Evolutionary conservation across 1,140 invertebrate genomes (phyloP).

Genomic region (Drosophila virilis): DNA sequence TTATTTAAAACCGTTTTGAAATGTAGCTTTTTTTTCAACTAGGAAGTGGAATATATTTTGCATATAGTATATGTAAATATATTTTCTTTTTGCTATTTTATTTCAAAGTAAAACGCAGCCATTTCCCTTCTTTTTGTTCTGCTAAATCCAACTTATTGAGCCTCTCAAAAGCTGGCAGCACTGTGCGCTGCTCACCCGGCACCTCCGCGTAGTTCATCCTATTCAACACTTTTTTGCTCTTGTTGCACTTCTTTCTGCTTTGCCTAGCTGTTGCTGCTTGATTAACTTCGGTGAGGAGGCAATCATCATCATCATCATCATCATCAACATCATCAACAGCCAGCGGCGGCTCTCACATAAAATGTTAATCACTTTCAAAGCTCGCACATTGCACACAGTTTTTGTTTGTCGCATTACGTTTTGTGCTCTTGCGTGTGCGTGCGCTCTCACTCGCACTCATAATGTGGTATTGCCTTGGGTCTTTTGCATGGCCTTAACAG

Average conservation of each 20-base stretch:
- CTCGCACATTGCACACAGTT: conserved; percentile 28
- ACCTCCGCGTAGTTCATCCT: no score
- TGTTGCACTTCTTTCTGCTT: conserved; percentile 11
- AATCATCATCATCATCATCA: conserved; percentile 12
- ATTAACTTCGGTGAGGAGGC: conserved; percentile 33
- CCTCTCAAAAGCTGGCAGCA: no score
- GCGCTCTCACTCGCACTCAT: not conserved
- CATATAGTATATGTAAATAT: no score
- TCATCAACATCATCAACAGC: conserved; percentile 19
- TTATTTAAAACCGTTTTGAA: no score
- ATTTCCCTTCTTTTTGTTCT: no score
- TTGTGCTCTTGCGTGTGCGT: conserved; percentile 20
- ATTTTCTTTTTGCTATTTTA: no score
- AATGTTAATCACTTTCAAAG: conserved; percentile 71
- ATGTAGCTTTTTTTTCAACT: no score
- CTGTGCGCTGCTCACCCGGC: no score
- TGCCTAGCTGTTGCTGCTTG: conserved; percentile 19
- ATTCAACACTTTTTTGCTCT: not conserved
- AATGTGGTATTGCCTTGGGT: conserved; percentile 59
- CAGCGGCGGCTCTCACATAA: conserved; percentile 46
- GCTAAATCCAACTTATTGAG: no score
- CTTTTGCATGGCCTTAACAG: conserved; percentile 47
- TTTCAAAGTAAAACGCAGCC: no score
- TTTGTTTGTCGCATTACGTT: conserved; percentile 46
- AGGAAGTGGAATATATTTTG: no score